Conservation (phyloP, 2,113 vertebrate species). For the Dendropsophus ebraccatus region DNA sequence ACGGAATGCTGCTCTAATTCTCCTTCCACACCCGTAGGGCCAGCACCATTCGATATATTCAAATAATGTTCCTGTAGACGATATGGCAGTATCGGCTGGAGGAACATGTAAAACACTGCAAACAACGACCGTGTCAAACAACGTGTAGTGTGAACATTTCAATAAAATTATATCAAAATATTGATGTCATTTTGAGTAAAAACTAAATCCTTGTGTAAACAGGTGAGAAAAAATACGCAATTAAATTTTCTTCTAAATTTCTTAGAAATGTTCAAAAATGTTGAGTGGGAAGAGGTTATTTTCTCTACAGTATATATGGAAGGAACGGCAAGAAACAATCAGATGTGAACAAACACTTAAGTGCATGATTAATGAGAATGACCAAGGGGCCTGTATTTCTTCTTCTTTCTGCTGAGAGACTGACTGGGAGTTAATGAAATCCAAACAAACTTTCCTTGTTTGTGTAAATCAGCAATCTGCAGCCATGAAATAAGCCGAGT, state of each 20-base stretch:
- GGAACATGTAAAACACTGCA: too few relatives aligned
- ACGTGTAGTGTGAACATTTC: too few relatives aligned
- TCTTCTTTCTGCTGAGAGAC: background rate
- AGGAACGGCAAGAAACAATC: background rate
- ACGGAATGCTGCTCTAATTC: too few relatives aligned
- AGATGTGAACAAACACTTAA: background rate
- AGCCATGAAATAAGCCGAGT: background rate
- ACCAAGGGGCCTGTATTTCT: constrained; percentile 8
- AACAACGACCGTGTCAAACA: too few relatives aligned
- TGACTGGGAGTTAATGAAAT: constrained; percentile 4
- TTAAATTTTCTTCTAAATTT: background rate
- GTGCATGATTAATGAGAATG: constrained; percentile 32
- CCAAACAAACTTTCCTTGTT: background rate
- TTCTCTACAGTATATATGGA: background rate
- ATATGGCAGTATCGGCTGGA: too few relatives aligned
- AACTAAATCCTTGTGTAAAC: too few relatives aligned
- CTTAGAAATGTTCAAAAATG: background rate
- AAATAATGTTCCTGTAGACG: too few relatives aligned
- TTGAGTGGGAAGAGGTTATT: background rate
- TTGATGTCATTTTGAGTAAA: too few relatives aligned
- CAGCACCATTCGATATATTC: too few relatives aligned
- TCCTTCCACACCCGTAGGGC: too few relatives aligned
- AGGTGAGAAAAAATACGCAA: too few relatives aligned
- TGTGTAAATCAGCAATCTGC: background rate
- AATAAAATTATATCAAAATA: too few relatives aligned